Conservation (phyloP, 35 echinoderm and acorn worm species). For the Apostichopus californicus region DNA sequence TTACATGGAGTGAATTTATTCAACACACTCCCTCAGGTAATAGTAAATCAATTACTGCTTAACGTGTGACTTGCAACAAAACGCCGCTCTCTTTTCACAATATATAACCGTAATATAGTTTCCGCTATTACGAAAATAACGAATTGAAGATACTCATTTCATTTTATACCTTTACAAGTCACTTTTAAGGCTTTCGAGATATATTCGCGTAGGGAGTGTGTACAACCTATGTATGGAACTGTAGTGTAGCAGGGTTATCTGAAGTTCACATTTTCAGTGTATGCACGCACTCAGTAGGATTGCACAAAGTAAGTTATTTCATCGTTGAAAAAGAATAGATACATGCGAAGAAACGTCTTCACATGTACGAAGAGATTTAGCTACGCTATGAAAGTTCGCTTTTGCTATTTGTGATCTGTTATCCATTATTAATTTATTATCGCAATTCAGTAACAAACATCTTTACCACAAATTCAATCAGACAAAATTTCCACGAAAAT, state of each 20-base stretch:
- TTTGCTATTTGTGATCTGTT: neutral
- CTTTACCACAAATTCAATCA: neutral
- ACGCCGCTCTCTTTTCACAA: too few species aligned
- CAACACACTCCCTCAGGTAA: neutral
- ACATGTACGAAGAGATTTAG: neutral
- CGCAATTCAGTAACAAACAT: conserved; percentile 3
- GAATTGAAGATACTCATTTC: too few species aligned
- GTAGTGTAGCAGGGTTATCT: neutral
- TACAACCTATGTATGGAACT: neutral
- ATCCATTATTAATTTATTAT: too few species aligned
- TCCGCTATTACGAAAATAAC: too few species aligned
- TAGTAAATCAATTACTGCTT: neutral
- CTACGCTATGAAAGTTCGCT: neutral
- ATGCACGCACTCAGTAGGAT: neutral
- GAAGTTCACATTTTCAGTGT: neutral
- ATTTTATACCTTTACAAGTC: too few species aligned
- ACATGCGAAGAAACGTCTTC: neutral
- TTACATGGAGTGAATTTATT: neutral
- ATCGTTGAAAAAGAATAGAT: neutral
- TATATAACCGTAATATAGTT: too few species aligned
- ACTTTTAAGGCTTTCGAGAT: too few species aligned
- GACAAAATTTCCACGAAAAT: neutral
- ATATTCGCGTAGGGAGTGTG: neutral
- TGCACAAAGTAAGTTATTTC: neutral
- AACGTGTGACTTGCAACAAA: too few species aligned